These are phyloP conservation scores for Branchinecta lynchi DNA, from an alignment of 1,140 invertebrate genomes.

Conservation along the genomic window DNA sequence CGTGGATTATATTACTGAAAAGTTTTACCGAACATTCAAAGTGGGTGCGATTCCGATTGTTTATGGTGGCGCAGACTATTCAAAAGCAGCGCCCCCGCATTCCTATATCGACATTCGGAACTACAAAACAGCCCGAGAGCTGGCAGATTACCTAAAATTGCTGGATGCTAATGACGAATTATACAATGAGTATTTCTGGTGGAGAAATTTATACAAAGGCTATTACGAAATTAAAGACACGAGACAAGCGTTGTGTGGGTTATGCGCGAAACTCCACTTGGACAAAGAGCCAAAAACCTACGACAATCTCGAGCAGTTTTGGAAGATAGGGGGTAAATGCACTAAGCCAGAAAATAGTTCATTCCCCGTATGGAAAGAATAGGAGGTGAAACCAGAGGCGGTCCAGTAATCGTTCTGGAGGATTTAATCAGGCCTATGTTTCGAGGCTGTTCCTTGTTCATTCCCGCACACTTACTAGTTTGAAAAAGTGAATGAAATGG, in stretches of 20 bases:
- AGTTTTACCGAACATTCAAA: conserved; percentile 27
- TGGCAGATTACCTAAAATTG: conserved; percentile 26
- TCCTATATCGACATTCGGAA: conserved; percentile 29
- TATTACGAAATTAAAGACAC: conserved; percentile 42
- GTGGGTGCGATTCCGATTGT: conserved; percentile 30
- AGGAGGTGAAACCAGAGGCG: no score
- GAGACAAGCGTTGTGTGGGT: conserved; percentile 81
- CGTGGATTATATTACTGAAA: conserved; percentile 32
- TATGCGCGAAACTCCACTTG: conserved; percentile 30
- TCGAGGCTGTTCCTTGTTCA: no score
- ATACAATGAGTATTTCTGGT: conserved; percentile 30
- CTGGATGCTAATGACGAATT: conserved; percentile 24
- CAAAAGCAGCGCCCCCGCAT: conserved; percentile 26
- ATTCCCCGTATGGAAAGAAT: no score
- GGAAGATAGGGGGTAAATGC: no score
- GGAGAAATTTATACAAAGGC: conserved; percentile 25
- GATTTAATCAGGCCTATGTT: no score
- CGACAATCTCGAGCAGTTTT: no score
- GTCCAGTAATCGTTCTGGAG: no score
- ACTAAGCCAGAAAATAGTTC: no score
- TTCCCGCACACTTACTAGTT: no score
- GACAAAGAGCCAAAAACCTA: neutral
- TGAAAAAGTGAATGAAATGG: no score
- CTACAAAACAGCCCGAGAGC: conserved; percentile 24
- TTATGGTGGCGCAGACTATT: conserved; percentile 27